phyloP scores from a whole-genome alignment of 2,888 invertebrate genomes.

The Rhyacophila evoluta region DNA sequence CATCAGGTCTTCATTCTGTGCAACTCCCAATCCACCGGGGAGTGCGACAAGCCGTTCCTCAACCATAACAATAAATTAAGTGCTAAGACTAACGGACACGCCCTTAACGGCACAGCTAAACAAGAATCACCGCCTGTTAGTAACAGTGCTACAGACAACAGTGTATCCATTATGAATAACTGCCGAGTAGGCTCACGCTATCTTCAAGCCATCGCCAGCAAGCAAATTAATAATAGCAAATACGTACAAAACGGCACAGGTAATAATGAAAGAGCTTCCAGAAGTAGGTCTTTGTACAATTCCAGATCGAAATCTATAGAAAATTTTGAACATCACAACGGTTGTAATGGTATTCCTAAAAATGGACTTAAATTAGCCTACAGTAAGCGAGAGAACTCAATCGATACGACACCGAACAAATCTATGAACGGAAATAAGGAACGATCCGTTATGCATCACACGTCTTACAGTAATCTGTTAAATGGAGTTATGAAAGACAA shows the following conservation, averaged over 20 bases:
- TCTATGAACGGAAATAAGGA: slow-evolving; percentile 58
- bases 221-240: slow-evolving; percentile 57
- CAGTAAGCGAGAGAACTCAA: slow-evolving; percentile 25
- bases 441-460: slow-evolving; percentile 65
- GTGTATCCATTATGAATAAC: slow-evolving; percentile 63
- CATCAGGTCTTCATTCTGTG: neutral
- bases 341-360: neutral
- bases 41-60: slow-evolving; percentile 12
- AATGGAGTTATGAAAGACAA: slow-evolving; percentile 56
- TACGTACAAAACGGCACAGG: slow-evolving; percentile 65
- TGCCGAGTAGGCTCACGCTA: slow-evolving; percentile 68
- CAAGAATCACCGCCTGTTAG: slow-evolving; percentile 57
- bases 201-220: slow-evolving; percentile 65
- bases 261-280: slow-evolving; percentile 62
- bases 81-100: slow-evolving; percentile 30
- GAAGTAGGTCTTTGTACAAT: slow-evolving; percentile 61
- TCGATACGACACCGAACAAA: slow-evolving; percentile 23
- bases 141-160: slow-evolving; percentile 59
- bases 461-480: slow-evolving; percentile 67
- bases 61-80: slow-evolving; percentile 34
- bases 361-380: slow-evolving; percentile 31
- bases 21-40: neutral
- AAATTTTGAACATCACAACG: slow-evolving; percentile 61
- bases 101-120: slow-evolving; percentile 30
- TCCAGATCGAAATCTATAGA: slow-evolving; percentile 68